Evolutionary conservation across 2,888 invertebrate species (phyloP), one percentile per base, ranked within the genome.

Genomic region (Torymus texanus): DNA sequence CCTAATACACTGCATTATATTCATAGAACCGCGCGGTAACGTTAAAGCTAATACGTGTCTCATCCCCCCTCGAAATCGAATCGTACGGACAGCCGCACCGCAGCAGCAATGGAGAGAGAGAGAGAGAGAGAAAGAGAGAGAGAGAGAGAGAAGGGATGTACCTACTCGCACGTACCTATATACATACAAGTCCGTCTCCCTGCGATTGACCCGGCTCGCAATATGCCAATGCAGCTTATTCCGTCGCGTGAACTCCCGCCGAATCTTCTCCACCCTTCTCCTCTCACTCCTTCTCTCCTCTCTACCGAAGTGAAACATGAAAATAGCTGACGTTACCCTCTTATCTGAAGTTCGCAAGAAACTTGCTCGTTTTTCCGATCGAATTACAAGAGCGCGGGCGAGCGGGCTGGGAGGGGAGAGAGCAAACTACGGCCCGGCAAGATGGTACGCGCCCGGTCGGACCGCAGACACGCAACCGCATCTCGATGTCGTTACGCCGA

Each of bases 311-410:
- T 76, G 51, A 70, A 56, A 71, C 71, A 58, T 59, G 65, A 72
- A 71, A 77, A 77, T 72, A 77, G 77, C 77, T 77, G 77, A 78
- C 78, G 66, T 67, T 66, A 66, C 16, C 59, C 55, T 76, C 70
- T 72, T 66, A 72, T 66, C 78, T 77, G 51, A 21, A 72, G 41
- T 71, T 78, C 53, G 66, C 70, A 61, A 72, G 61, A 53, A 18
- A 53, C 21, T 61, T 53, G 41, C 41, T 8, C 41, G 41, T 41
- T 55, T 66, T 51, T 66, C 71, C 63, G 56, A 71, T 65, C 50
- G 65, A 58, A 53, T 77, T 63, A 41, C n/a, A 62, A 41, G 14
- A 4, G n/a, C n/a, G 4, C 61, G 61, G 24, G 21, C 21, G 21
- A 2, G 1, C 41, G 41, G 8, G 41, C 8, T 5, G 41, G 41